Evolutionary conservation across 2,797 vertebrate genomes (phyloP).

Genomic region (Octomys mimax): DNA sequence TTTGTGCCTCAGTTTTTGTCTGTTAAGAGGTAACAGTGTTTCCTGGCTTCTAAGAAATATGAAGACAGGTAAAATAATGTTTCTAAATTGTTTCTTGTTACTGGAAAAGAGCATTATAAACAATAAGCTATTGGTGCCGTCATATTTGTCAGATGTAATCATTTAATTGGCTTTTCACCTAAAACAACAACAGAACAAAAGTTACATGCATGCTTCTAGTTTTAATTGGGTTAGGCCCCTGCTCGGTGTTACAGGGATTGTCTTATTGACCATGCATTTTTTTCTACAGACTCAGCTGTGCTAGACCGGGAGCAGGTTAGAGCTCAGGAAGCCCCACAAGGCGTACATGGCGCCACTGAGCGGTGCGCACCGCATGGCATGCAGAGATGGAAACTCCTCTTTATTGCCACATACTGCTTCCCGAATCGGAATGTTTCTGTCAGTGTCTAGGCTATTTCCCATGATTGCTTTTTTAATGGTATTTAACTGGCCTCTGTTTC

Average conservation of each 20-base stretch:
- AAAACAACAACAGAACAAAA: too few species aligned
- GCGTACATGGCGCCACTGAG: neutral
- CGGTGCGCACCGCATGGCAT: neutral
- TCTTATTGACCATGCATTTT: neutral
- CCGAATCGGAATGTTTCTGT: conserved; percentile 7
- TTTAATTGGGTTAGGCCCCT: too few species aligned
- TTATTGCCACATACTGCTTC: neutral
- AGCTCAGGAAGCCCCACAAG: neutral
- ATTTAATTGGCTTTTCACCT: too few species aligned
- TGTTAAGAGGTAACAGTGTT: conserved; percentile 52
- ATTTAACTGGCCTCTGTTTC: neutral
- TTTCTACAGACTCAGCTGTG: neutral
- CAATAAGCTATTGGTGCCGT: neutral
- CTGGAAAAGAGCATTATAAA: neutral
- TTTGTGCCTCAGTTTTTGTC: conserved; percentile 29
- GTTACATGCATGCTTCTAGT: too few species aligned
- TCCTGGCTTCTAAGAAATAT: conserved; percentile 60
- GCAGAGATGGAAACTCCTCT: neutral
- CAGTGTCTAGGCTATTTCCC: neutral
- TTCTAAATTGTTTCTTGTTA: conserved; percentile 31
- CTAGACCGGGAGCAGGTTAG: neutral
- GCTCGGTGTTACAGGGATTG: neutral
- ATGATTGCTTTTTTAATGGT: neutral
- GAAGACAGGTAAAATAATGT: conserved; percentile 41
- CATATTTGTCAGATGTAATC: too few species aligned